phyloP scores from a whole-genome alignment of 2,797 vertebrate genomes.

The Phylloscopus collybita region DNA sequence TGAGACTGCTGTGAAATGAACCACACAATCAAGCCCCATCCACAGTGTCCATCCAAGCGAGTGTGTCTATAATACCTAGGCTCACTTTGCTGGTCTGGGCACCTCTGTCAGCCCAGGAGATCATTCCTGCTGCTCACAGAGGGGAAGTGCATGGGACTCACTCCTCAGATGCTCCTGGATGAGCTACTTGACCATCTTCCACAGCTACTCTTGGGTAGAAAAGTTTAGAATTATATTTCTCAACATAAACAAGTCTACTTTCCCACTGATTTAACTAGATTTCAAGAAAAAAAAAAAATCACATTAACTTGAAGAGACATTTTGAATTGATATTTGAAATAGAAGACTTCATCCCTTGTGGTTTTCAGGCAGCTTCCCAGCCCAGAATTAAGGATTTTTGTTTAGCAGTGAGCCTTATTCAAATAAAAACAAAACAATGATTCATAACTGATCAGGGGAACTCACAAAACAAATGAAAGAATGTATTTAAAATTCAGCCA shows the following conservation, averaged over 20 bases:
- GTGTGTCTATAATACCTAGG: rapidly evolving
- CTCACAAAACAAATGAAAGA: background rate
- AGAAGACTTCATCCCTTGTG: background rate
- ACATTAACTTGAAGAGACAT: background rate
- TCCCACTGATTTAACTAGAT: background rate
- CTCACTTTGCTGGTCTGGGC: background rate
- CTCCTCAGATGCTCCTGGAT: background rate
- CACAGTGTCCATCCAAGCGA: rapidly evolving
- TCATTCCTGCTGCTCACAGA: background rate
- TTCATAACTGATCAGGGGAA: background rate
- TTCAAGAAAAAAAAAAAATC: background rate
- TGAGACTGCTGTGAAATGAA: background rate
- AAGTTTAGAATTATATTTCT: background rate
- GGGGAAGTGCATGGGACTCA: rapidly evolving
- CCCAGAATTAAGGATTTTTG: background rate
- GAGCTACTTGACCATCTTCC: background rate
- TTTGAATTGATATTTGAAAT: background rate
- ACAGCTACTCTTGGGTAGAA: background rate
- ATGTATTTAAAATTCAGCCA: background rate
- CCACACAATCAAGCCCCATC: background rate
- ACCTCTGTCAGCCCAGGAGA: background rate
- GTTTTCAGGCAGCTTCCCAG: background rate
- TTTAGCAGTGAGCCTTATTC: background rate
- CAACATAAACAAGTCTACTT: background rate
- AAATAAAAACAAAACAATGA: background rate